Evolutionary conservation across 2,113 vertebrate species (phyloP).

Genomic region (Entomyzon cyanotis): DNA sequence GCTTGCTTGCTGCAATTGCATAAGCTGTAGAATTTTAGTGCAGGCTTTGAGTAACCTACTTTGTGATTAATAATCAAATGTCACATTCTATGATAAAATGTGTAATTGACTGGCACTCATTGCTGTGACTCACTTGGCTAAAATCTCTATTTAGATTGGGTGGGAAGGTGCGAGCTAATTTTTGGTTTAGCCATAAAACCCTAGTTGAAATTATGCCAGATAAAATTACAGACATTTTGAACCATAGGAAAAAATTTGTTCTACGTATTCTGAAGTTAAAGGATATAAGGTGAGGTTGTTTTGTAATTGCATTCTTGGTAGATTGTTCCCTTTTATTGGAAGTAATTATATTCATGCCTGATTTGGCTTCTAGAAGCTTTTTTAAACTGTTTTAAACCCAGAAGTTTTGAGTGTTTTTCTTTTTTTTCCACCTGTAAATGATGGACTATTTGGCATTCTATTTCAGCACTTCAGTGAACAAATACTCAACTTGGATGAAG

Average conservation of each 20-base stretch:
- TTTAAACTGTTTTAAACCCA: not conserved
- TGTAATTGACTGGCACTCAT: not conserved
- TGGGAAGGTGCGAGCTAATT: conserved; percentile 1
- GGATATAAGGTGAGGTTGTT: not conserved
- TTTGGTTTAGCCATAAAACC: conserved; percentile 34
- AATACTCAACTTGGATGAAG: not conserved
- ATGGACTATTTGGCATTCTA: not conserved
- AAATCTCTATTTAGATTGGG: not conserved
- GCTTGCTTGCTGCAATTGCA: not conserved
- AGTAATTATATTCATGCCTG: not conserved
- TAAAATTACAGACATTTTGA: conserved; percentile 40
- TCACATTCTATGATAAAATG: not conserved
- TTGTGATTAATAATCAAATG: not conserved
- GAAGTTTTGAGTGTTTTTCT: not conserved
- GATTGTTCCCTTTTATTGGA: not conserved
- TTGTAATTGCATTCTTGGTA: not conserved
- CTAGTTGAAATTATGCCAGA: not conserved
- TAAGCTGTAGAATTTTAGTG: not conserved
- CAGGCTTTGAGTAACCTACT: not conserved
- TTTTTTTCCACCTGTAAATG: rapidly evolving
- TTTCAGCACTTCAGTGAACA: not conserved
- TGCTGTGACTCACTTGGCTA: conserved; percentile 2
- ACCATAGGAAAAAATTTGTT: not conserved
- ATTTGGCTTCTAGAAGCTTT: not conserved
- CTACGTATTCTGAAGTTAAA: not conserved